A percentile compares a stretch with the other conserved stretches of the same genome.
Evolutionary conservation across 2,113 vertebrate species (phyloP).

Genomic region (Eubucco bourcierii): DNA sequence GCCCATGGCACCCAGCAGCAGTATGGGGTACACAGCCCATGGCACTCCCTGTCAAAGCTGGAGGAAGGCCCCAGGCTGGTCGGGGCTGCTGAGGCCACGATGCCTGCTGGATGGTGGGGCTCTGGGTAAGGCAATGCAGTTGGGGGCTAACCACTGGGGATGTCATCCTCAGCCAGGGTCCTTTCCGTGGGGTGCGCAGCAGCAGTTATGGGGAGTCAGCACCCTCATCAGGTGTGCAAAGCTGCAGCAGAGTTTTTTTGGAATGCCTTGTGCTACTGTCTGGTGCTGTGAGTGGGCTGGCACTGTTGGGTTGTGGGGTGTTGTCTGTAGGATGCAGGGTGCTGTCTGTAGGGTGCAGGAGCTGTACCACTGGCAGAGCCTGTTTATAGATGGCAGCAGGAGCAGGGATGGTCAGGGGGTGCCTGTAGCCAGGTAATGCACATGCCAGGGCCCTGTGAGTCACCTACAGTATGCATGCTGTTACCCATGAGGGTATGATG

Average conservation of each 20-base stretch:
- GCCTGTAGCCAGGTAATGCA: neutral
- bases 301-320: neutral
- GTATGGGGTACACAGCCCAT: fast-evolving
- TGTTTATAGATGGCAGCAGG: neutral
- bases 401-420: neutral
- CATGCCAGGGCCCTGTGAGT: fast-evolving
- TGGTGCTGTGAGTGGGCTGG: neutral
- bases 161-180: neutral
- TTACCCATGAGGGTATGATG: neutral
- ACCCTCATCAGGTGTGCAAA: fast-evolving
- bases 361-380: neutral
- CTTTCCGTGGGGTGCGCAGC: no score
- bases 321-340: neutral
- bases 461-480: neutral
- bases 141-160: neutral
- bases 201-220: neutral
- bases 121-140: neutral
- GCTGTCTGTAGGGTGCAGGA: neutral
- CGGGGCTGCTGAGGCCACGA: neutral
- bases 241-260: neutral
- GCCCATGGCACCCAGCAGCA: neutral
- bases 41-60: neutral
- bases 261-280: neutral
- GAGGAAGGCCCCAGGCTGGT: neutral
- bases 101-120: neutral